A percentile compares a stretch with the other conserved stretches of the same genome.
These are phyloP conservation scores for Psittacula echo DNA, from an alignment of 2,797 vertebrate species.

Conservation along the genomic window DNA sequence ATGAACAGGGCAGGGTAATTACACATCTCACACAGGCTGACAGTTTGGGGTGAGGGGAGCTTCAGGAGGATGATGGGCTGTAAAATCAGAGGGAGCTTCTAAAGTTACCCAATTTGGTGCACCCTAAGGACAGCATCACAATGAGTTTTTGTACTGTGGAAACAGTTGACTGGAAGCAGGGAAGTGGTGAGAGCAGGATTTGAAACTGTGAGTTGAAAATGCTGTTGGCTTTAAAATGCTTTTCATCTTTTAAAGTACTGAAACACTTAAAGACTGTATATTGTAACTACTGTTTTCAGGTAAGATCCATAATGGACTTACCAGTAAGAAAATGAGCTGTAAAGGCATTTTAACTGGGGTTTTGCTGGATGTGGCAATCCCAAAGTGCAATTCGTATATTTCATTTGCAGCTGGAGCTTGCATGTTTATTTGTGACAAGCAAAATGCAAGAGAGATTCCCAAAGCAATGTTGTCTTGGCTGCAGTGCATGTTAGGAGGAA, in stretches of 20 bases:
- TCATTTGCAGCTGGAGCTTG: background rate
- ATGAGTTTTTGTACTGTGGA: background rate
- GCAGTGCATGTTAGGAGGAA: background rate
- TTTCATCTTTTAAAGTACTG: background rate
- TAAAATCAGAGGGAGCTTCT: background rate
- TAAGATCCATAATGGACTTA: background rate
- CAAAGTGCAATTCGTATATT: accelerated
- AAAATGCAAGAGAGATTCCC: background rate
- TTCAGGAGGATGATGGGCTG: background rate
- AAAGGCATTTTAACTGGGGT: background rate
- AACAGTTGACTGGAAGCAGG: background rate
- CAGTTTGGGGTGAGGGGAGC: background rate
- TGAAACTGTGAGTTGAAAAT: background rate
- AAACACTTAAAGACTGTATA: background rate
- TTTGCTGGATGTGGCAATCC: background rate
- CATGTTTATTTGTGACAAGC: background rate
- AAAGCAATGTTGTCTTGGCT: background rate
- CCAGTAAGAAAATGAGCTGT: background rate
- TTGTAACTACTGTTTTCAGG: background rate
- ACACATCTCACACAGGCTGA: background rate
- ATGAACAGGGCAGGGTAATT: background rate
- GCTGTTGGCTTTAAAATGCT: background rate
- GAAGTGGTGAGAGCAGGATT: background rate
- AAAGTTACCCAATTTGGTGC: background rate
- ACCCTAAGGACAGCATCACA: background rate